Base-by-base conservation (phyloP, 1,140 invertebrate species). In the Rhagoletis pomonella region DNA sequence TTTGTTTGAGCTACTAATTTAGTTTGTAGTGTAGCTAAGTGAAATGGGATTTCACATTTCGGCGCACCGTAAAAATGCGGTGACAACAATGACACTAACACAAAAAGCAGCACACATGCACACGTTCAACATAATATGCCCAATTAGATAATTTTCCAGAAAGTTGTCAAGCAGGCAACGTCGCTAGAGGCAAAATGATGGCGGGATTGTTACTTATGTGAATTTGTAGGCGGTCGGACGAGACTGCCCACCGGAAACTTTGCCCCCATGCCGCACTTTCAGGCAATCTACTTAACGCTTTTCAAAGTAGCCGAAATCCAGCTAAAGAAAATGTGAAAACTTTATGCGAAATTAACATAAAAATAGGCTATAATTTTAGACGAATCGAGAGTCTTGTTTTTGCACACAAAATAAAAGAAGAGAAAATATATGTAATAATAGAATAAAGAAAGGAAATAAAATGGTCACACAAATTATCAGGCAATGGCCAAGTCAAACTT, bases 21-120 rank as follows among this genome's bases (percentile, higher is more conserved):
- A 81, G 17, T 29, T 0, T 29, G 29, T 81, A 81, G 73, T 81
- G 73, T 81, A 10, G 73, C 50, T 81, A 81, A 81, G 73, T 81
- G 73, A 81, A 81, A 55, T 58, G 73, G 73, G 73, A 81, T 81
- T 81, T 55, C 73, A 55, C 73, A 81, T 81, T 81, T 81, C 47
- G 73, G 47, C 50, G 73, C 44, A 81, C 44, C n/a, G 47, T 55
- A 81, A 81, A 55, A 81, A 29, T 6, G 55, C 7, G 14, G 19
- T 47, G 0, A 81, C 47, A 77, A 29, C 44, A 69, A 42, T 1
- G 42, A 17, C 0, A 77, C 69, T n/a, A 17, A 55, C 47, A 55
- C 14, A 55, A 5, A 73, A 5, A 29, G 4, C 4, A 73, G 10
- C 39, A 47, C 4, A 69, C 39, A 67, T 39, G 17, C 6, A 69